Percentiles rank a stretch among this genome's conserved stretches.
Conservation (phyloP, 2,797 vertebrate genomes). For the Onychomys torridus region DNA sequence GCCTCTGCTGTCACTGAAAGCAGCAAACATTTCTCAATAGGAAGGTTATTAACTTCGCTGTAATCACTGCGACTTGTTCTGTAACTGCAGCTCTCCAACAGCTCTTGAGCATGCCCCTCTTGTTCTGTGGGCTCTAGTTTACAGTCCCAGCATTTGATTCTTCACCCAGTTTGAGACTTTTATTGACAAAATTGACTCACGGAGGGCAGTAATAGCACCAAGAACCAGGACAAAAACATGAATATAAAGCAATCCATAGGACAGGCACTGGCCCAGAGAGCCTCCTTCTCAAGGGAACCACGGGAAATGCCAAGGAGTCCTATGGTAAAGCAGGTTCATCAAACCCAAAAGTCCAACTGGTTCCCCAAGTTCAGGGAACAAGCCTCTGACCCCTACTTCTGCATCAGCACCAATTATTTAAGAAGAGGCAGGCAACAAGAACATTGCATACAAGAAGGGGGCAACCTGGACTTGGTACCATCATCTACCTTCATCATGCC, state of each 20-base stretch:
- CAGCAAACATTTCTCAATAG: neutral
- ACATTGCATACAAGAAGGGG: neutral
- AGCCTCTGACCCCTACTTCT: neutral
- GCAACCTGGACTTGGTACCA: neutral
- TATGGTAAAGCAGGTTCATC: neutral
- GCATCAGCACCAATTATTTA: neutral
- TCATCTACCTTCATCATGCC: neutral
- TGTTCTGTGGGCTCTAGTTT: neutral
- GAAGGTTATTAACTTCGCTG: neutral
- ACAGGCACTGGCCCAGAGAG: neutral
- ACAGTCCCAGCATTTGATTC: neutral
- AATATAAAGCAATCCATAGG: neutral
- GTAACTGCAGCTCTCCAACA: neutral
- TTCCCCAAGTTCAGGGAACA: neutral
- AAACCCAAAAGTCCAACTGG: neutral
- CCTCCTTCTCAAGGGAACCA: neutral
- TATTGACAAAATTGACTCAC: slow-evolving; percentile 58
- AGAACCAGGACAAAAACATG: neutral
- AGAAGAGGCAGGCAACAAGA: neutral
- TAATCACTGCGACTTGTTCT: neutral
- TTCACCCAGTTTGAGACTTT: slow-evolving; percentile 38
- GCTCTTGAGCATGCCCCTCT: rapidly evolving
- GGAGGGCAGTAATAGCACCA: slow-evolving; percentile 18
- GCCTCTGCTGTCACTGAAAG: neutral
- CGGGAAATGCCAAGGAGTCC: neutral